Evolutionary conservation across 2,888 invertebrate species (phyloP), one percentile per base, ranked within the genome.

Genomic region (Pristionchus maxplancki): DNA sequence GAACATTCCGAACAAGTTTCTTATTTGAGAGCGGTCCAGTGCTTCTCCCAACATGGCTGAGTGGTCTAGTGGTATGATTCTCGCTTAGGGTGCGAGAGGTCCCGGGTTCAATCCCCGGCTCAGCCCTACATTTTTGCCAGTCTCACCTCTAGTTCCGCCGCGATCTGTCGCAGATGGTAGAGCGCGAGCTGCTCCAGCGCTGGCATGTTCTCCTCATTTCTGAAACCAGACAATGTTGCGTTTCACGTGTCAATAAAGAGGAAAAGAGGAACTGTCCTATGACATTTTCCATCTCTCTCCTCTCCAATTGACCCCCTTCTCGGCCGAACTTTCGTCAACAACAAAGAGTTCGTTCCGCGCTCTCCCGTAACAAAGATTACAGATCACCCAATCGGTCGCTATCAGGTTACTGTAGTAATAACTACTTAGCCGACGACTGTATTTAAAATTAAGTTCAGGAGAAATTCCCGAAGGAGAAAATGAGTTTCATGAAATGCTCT

Each of bases 21-120:
- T n/a, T n/a, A n/a, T n/a, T n/a, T n/a, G n/a, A n/a, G n/a, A n/a
- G n/a, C n/a, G n/a, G n/a, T n/a, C n/a, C n/a, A n/a, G 20, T 17
- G 40, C 78, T 78, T 71, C 78, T 8, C 82, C 37, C n/a, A 48
- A 48, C 87, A 71, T 89, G 90, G 90, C 91, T 90, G 90, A 91
- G 92, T 94, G 94, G 94, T 94, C 94, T 94, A 94, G 94, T 94
- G 94, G 94, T 93, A 94, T 94, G 94, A 94, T 94, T 94, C 93
- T 95, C 93, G 94, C 93, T 94, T 94, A 94, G 94, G 94, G 94
- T 95, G 94, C 94, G 94, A 94, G 93, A 94, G 94, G 94, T 94
- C 94, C 94, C 93, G 94, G 92, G 93, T 92, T 94, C 94, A 91
- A 94, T 92, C 92, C 93, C 92, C 92, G 92, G 92, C 90, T 90